phyloP scores from a whole-genome alignment of 2,113 vertebrate species.

The Rhynchopsitta pachyrhyncha region DNA sequence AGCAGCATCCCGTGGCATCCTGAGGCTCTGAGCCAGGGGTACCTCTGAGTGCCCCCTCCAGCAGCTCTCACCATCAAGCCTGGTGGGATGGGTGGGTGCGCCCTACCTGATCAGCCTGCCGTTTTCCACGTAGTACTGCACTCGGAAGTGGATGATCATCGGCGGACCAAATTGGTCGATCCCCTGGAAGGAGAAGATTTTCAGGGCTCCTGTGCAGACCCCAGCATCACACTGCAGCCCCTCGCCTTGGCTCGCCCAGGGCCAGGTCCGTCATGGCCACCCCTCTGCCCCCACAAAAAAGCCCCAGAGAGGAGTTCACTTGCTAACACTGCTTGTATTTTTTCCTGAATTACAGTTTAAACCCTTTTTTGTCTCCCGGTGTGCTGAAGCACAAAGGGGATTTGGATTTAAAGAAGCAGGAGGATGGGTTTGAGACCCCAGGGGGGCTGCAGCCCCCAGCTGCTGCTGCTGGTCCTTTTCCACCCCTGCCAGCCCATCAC shows the following conservation, averaged over 20 bases:
- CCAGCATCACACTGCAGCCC: accelerated
- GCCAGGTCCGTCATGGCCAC: accelerated
- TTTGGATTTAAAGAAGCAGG: not conserved
- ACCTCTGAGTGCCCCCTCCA: not conserved
- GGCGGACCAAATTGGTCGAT: constrained; percentile 98
- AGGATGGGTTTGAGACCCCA: not conserved
- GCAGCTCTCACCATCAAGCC: not conserved
- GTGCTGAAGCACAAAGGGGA: accelerated
- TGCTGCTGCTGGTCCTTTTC: not conserved
- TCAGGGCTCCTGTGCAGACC: not conserved
- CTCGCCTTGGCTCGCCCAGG: not conserved
- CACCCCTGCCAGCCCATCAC: not conserved
- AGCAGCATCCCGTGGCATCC: not conserved
- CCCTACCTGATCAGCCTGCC: constrained; percentile 91
- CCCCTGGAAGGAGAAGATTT: constrained; percentile 76
- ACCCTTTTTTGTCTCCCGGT: accelerated
- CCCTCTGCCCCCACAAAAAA: accelerated
- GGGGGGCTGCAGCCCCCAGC: not conserved
- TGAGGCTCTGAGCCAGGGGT: not conserved
- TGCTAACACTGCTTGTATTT: accelerated
- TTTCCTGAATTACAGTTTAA: not conserved
- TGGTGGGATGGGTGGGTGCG: accelerated
- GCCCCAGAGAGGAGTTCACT: not conserved
- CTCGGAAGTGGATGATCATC: constrained; percentile 98
- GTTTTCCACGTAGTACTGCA: constrained; percentile 98